phyloP scores from a whole-genome alignment of 1,140 invertebrate species.

The Neodiprion fabricii region DNA sequence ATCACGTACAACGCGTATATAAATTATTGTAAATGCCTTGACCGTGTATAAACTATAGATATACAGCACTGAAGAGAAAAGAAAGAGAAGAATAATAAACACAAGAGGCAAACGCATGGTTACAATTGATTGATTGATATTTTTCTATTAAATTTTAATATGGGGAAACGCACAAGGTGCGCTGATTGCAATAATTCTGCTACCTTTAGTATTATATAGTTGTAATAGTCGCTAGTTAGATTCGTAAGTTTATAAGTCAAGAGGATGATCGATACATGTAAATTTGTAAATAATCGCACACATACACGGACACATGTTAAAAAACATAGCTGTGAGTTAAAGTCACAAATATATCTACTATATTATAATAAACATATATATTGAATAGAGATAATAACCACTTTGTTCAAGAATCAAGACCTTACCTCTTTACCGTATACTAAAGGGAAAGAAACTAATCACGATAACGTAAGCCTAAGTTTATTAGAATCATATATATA shows the following conservation, averaged over 20 bases:
- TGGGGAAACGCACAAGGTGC: conserved; percentile 6
- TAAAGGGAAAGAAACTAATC: too few relatives aligned
- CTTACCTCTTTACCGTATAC: too few relatives aligned
- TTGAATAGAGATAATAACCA: too few relatives aligned
- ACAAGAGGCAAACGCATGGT: too few relatives aligned
- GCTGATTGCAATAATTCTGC: not conserved
- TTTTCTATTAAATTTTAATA: conserved; percentile 1
- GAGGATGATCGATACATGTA: not conserved
- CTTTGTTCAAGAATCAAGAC: too few relatives aligned
- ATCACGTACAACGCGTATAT: conserved; percentile 23
- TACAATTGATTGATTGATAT: not conserved
- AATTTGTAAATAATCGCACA: not conserved
- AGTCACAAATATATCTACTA: not conserved
- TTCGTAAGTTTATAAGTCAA: too few relatives aligned
- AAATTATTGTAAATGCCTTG: not conserved
- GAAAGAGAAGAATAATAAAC: too few relatives aligned
- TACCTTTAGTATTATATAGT: not conserved
- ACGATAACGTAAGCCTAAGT: too few relatives aligned
- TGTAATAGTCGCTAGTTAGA: not conserved
- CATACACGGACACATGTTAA: not conserved
- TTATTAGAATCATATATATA: too few relatives aligned
- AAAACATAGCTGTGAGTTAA: not conserved
- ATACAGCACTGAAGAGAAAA: too few relatives aligned
- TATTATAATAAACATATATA: too few relatives aligned
- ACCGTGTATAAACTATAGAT: too few relatives aligned